Evolutionary conservation across 2,113 vertebrate species (phyloP), one percentile per base, ranked within the genome.

Genomic region (Anser cygnoides): DNA sequence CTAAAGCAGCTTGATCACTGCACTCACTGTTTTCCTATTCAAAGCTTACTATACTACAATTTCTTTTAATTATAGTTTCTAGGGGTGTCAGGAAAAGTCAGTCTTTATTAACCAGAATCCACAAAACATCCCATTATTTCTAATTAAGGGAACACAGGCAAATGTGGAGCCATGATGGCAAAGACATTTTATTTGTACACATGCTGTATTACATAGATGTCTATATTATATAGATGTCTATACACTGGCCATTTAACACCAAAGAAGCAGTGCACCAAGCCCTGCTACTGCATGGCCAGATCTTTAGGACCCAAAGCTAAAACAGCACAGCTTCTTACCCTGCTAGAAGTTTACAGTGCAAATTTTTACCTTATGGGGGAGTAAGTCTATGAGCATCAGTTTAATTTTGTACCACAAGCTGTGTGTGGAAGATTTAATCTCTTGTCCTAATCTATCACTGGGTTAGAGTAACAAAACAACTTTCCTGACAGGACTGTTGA

Each of bases 201-300:
- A 37, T 49, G 20, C 14, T 35, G 3, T 6, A 29, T 57, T 4
- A 1, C 13, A 76, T 8, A 84, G 54, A 22, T 67, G 31, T 22
- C 14, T 35, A 4, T 5, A 26, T 52, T 3, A 0, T 20, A 73
- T 5, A 88, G 54, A 22, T 67, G 33, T 16, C 39, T 39, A 49
- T 16, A 39, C 8, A 33, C 4, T 26, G 62, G 11, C 15, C 9
- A 68, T 26, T 16, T 29, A 71, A 35, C 44, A 61, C 7, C 49
- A 73, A 49, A 63, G 44, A 6, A 86, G 26, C 29, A 65, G 33
- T 3, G 21, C n/a, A 75, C 3, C 52, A 63, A 77, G 59, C 0
- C 1, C 46, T 22, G 16, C 43, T 4, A 35, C 49, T 54, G 39
- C 31, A 8, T 0, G 6, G 18, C 11, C 2, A 33, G 44, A 28